Evolutionary conservation across 2,888 invertebrate species (phyloP).

Genomic region (Sialis lutaria): DNA sequence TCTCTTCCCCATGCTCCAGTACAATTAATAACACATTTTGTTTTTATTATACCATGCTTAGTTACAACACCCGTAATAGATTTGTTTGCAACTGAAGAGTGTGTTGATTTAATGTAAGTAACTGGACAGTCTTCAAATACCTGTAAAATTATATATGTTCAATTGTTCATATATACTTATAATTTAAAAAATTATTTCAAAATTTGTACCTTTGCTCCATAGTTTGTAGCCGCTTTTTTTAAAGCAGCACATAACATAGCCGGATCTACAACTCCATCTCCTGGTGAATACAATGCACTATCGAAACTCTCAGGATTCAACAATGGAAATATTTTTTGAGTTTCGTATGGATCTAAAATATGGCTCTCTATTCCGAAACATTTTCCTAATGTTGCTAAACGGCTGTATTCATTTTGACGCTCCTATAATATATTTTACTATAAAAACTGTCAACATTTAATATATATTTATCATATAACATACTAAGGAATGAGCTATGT

Average conservation of each 20-base stretch:
- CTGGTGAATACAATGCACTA: conserved; percentile 61
- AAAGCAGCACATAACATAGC: conserved; percentile 62
- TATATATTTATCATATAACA: conserved; percentile 5
- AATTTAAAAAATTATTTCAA: background rate
- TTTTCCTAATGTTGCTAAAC: conserved; percentile 64
- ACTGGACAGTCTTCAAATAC: conserved; percentile 62
- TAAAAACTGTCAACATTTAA: too few relatives aligned
- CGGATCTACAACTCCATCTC: conserved; percentile 75
- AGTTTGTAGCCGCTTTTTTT: conserved; percentile 47
- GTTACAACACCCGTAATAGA: conserved; percentile 65
- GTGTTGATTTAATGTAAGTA: conserved; percentile 47
- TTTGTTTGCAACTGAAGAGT: conserved; percentile 40
- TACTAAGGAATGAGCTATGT: conserved; percentile 58
- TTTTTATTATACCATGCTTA: conserved; percentile 53
- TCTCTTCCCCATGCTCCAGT: conserved; percentile 71
- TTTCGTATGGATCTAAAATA: conserved; percentile 52
- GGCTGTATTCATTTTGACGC: conserved; percentile 67
- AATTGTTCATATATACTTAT: background rate
- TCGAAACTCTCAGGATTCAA: conserved; percentile 55
- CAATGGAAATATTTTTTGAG: conserved; percentile 58
- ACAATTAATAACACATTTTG: conserved; percentile 63
- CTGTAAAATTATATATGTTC: conserved; percentile 23
- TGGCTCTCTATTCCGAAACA: conserved; percentile 60
- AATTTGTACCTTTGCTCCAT: conserved; percentile 48
- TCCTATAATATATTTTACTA: conserved; percentile 27